Base-by-base conservation (phyloP, 2,888 invertebrate genomes). In the Brachyptera risi region DNA sequence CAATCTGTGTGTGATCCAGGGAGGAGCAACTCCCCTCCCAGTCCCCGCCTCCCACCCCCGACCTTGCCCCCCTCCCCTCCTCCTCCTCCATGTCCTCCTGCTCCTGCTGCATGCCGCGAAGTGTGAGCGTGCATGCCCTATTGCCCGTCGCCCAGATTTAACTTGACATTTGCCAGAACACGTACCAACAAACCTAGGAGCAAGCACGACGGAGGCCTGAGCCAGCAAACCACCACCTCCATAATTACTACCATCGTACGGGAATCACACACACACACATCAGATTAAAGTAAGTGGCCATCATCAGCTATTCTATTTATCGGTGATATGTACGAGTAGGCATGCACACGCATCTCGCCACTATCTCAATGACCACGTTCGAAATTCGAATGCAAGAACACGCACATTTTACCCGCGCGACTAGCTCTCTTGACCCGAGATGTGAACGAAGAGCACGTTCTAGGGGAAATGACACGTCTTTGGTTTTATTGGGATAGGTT, bases 131-230 rank as follows among this genome's bases (percentile, higher is more conserved):
- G 37, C 57, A 57, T 57, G 57, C 40, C 57, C 23, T 9, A 38
- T 42, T 31, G 44, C 40, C 58, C n/a, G 21, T 21, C 58, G 19
- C 15, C n/a, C 58, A 58, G 58, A 58, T 58, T 58, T 58, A 44
- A 26, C 19, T 13, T 47, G 58, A 42, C 58, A 58, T 40, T 58
- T 51, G 50, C 50, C 50, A 4, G 31, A 31, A 51, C 50, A 51
- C 50, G 50, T 27, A 7, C 42, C 19, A 15, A 17, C n/a, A n/a
- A n/a, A n/a, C n/a, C n/a, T n/a, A n/a, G n/a, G n/a, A n/a, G n/a
- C n/a, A n/a, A n/a, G n/a, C n/a, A n/a, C n/a, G n/a, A n/a, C n/a
- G n/a, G 42, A 2, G 13, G 15, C 15, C 42, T 15, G 27, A 51
- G 27, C n/a, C 11, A 51, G 27, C 27, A 27, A 51, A 17, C 50